Percentiles rank a stretch among this genome's conserved stretches.
phyloP scores from a whole-genome alignment of 2,797 vertebrate species.

The Cynodonichthys magdalenae region DNA sequence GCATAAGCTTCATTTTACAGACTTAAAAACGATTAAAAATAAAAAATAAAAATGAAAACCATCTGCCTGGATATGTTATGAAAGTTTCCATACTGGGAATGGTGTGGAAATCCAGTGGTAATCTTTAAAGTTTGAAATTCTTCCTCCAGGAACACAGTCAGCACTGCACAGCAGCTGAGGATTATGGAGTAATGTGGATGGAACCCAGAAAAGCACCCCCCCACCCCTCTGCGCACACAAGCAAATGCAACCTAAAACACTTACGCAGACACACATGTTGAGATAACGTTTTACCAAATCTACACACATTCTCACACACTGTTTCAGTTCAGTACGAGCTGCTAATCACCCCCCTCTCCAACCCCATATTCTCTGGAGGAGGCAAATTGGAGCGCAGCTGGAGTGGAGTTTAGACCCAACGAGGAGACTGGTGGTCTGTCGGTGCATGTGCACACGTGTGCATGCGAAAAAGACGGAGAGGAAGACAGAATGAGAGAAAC shows the following conservation, averaged over 20 bases:
- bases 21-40: not conserved
- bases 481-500: slow-evolving; percentile 40
- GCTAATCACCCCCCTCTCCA: slow-evolving; percentile 58
- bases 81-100: slow-evolving; percentile 43
- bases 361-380: slow-evolving; percentile 57
- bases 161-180: slow-evolving; percentile 74
- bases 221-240: slow-evolving; percentile 20
- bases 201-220: slow-evolving; percentile 33
- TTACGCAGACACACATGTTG: slow-evolving; percentile 12
- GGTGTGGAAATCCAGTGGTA: slow-evolving; percentile 63
- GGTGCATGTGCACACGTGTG: slow-evolving; percentile 21
- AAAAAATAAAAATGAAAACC: slow-evolving; percentile 26
- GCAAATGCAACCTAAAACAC: slow-evolving; percentile 23
- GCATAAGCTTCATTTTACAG: not conserved
- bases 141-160: slow-evolving; percentile 71
- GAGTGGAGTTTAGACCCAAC: slow-evolving; percentile 65
- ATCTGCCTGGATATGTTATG: slow-evolving; percentile 12
- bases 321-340: slow-evolving; percentile 47
- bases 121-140: slow-evolving; percentile 74
- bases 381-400: slow-evolving; percentile 74
- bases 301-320: slow-evolving; percentile 15
- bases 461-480: not conserved
- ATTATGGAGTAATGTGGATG: slow-evolving; percentile 73
- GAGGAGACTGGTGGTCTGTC: slow-evolving; percentile 53
- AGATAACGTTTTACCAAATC: slow-evolving; percentile 25